Evolutionary conservation across 2,888 invertebrate genomes (phyloP).

Genomic region (Lithosia quadra): DNA sequence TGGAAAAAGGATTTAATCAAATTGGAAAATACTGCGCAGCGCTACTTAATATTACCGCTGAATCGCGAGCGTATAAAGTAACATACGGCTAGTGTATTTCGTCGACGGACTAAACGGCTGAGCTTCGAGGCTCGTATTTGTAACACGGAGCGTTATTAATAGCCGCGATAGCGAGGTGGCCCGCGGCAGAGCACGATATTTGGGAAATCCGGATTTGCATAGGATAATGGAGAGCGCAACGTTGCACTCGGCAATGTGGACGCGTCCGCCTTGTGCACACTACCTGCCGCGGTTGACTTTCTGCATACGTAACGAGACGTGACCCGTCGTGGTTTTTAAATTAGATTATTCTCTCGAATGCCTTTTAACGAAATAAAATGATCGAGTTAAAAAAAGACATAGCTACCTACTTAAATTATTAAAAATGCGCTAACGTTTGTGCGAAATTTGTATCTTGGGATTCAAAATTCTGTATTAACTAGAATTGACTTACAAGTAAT

Average conservation of each 20-base stretch:
- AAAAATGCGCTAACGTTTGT: neutral
- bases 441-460: neutral
- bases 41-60: conserved; percentile 57
- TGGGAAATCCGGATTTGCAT: conserved; percentile 85
- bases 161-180: conserved; percentile 81
- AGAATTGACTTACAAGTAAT: neutral
- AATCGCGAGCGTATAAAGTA: conserved; percentile 63
- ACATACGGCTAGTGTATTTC: conserved; percentile 76
- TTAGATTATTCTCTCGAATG: conserved; percentile 35
- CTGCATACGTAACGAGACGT: conserved; percentile 54
- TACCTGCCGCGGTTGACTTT: conserved; percentile 49
- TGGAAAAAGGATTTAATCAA: conserved; percentile 63
- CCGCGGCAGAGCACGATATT: conserved; percentile 81
- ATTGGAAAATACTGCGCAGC: conserved; percentile 59
- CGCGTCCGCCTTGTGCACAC: conserved; percentile 53
- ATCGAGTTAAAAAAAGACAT: neutral
- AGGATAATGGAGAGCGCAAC: conserved; percentile 77
- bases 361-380: conserved; percentile 2
- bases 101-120: conserved; percentile 77
- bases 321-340: conserved; percentile 40
- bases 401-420: neutral
- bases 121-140: conserved; percentile 75
- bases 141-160: conserved; percentile 82
- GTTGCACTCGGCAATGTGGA: conserved; percentile 65
- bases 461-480: neutral